A percentile compares a stretch with the other conserved stretches of the same genome.
These are phyloP conservation scores for Mesoclemmys tuberculata DNA, from an alignment of 2,113 vertebrate genomes.

Conservation along the genomic window DNA sequence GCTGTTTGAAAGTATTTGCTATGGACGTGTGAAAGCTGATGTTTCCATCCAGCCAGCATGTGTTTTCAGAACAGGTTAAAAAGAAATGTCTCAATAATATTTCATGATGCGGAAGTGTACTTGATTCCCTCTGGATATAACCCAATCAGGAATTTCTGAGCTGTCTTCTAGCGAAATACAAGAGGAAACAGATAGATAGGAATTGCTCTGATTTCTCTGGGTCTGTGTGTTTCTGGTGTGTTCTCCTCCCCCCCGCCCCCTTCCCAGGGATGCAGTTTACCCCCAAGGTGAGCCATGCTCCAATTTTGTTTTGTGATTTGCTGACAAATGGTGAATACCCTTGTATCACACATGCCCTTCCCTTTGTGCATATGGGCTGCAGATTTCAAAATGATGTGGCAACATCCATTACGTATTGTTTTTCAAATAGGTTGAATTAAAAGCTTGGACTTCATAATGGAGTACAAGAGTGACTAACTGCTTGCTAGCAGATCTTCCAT, in stretches of 20 bases:
- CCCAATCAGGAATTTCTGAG: background rate
- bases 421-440: background rate
- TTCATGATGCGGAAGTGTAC: background rate
- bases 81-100: no score
- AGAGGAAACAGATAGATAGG: background rate
- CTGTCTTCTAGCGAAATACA: background rate
- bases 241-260: no score
- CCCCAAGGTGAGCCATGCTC: background rate
- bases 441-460: constrained; percentile 50
- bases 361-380: background rate
- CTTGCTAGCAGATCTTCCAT: background rate
- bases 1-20: constrained; percentile 65
- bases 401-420: fast-evolving
- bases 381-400: background rate
- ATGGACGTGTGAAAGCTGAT: constrained; percentile 36
- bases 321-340: background rate
- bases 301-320: background rate
- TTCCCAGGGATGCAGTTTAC: background rate
- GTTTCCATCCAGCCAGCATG: background rate
- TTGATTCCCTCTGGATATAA: background rate
- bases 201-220: background rate
- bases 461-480: background rate
- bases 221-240: background rate
- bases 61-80: background rate
- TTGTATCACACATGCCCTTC: background rate